phyloP scores from a whole-genome alignment of 2,113 vertebrate species.

The Antigone vipio region DNA sequence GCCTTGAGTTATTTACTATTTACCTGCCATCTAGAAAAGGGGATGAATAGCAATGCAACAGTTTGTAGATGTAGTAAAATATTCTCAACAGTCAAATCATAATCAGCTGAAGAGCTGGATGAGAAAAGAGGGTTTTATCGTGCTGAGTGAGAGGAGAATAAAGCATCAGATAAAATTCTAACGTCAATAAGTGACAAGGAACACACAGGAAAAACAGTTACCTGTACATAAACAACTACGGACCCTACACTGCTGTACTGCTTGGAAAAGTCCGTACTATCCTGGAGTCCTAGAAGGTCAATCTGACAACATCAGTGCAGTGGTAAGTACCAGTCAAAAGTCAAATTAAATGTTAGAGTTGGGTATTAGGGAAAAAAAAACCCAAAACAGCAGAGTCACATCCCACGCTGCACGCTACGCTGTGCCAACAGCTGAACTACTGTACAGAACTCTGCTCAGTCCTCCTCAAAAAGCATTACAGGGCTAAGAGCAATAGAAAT shows the following conservation, averaged over 20 bases:
- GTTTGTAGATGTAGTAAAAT: not conserved
- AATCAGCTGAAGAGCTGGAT: not conserved
- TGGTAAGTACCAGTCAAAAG: not conserved
- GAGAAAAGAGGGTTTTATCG: not conserved
- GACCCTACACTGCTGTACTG: not conserved
- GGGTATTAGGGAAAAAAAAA: too few relatives aligned
- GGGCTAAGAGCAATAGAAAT: not conserved
- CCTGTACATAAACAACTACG: accelerated
- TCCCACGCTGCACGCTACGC: not conserved
- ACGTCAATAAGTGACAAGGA: not conserved
- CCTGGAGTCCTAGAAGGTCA: not conserved
- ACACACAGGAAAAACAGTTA: not conserved
- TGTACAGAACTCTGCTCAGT: not conserved
- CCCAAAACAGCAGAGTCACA: not conserved
- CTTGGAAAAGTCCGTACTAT: not conserved
- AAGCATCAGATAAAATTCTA: not conserved
- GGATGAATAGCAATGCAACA: not conserved
- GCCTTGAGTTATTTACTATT: not conserved
- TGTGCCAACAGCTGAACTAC: not conserved
- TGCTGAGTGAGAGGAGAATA: not conserved
- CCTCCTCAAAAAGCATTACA: not conserved
- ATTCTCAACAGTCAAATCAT: not conserved
- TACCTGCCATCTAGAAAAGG: not conserved
- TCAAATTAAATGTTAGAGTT: not conserved
- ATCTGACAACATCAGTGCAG: not conserved